These are phyloP conservation scores for Nasonovia ribisnigri DNA, from an alignment of 2,888 invertebrate species.

Conservation along the genomic window DNA sequence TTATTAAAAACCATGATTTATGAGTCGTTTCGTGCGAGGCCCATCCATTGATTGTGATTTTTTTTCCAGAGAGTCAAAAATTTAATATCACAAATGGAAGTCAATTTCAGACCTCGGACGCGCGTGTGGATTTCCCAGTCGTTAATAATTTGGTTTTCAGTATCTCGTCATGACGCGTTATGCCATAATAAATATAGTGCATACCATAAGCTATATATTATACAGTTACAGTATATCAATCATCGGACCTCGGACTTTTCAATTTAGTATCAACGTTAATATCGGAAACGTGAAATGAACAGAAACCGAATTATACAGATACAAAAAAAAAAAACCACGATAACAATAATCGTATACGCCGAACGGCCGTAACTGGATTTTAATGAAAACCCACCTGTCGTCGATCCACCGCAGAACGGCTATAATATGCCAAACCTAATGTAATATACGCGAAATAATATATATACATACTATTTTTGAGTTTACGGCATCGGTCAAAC, in stretches of 20 bases:
- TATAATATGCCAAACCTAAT: neutral
- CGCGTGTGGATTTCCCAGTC: neutral
- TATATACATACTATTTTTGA: neutral
- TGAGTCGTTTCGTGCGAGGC: neutral
- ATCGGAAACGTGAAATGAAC: neutral
- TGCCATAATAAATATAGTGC: neutral
- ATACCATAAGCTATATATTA: neutral
- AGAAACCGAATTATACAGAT: neutral
- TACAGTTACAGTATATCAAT: neutral
- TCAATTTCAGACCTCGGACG: neutral
- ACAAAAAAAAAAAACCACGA: neutral
- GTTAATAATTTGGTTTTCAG: neutral
- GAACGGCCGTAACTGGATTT: neutral
- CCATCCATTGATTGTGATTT: neutral
- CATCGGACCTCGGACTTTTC: neutral
- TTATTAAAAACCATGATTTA: constrained; percentile 9
- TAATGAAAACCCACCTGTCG: neutral
- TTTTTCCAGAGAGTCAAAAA: neutral
- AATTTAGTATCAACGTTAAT: neutral
- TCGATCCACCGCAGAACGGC: neutral
- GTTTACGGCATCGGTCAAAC: neutral
- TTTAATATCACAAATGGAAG: neutral
- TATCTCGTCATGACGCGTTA: neutral
- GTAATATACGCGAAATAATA: neutral
- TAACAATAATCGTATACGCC: neutral